Percentiles rank a stretch among this genome's conserved stretches.
Evolutionary conservation across 1,140 invertebrate species (phyloP).

Genomic region (Rhynchophorus ferrugineus): DNA sequence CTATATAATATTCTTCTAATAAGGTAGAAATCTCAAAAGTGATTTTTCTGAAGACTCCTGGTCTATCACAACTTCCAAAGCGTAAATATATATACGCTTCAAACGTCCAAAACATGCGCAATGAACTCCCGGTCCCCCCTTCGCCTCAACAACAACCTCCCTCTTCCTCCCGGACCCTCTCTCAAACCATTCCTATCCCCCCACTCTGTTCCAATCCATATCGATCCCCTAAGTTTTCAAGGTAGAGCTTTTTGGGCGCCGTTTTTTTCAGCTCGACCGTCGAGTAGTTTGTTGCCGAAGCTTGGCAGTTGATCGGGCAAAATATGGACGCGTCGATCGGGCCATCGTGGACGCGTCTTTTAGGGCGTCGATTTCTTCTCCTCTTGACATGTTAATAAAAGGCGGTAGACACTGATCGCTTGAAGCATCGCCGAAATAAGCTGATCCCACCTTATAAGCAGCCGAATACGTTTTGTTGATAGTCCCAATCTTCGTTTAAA

Average conservation of each 20-base stretch:
- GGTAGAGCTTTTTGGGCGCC: slow-evolving; percentile 13
- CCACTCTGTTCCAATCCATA: neutral
- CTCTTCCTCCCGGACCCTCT: neutral
- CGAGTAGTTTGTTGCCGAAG: neutral
- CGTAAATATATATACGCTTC: neutral
- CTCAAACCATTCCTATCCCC: neutral
- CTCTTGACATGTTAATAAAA: neutral
- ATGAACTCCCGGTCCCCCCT: neutral
- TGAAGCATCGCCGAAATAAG: too few relatives aligned
- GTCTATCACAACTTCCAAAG: neutral
- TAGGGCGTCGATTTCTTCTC: slow-evolving; percentile 11
- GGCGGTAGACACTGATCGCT: too few relatives aligned
- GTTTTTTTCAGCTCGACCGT: slow-evolving; percentile 11
- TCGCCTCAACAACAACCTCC: neutral
- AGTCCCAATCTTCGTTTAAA: too few relatives aligned
- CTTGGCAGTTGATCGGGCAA: neutral
- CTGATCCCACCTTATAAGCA: too few relatives aligned
- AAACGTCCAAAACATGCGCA: slow-evolving; percentile 8
- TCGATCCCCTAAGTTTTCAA: slow-evolving; percentile 20
- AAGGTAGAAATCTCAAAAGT: too few relatives aligned
- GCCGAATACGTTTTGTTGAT: too few relatives aligned
- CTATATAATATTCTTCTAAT: too few relatives aligned
- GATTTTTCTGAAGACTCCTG: too few relatives aligned
- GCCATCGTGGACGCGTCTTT: neutral
- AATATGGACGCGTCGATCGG: slow-evolving; percentile 11